Conservation (phyloP, 2,888 invertebrate genomes). For the Noctuana brunneofusca region DNA sequence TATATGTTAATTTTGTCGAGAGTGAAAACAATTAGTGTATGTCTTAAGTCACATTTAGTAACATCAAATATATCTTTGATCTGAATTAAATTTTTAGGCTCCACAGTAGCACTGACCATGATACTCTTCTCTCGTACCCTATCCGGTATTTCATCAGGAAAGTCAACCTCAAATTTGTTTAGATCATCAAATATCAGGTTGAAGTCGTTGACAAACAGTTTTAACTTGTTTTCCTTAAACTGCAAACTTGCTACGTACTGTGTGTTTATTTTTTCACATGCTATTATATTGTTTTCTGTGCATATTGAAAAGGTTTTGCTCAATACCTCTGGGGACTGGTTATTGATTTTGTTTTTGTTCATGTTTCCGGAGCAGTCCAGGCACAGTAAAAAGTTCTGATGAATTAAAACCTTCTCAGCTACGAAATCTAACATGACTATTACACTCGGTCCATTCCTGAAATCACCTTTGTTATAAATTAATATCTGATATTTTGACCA, state of each 20-base stretch:
- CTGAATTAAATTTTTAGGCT: neutral
- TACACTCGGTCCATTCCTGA: conserved; percentile 38
- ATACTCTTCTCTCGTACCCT: neutral
- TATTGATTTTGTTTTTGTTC: conserved; percentile 42
- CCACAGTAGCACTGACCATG: neutral
- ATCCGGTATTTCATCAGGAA: neutral
- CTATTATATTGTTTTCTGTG: neutral
- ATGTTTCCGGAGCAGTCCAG: conserved; percentile 58
- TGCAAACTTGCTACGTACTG: conserved; percentile 10
- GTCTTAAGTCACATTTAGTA: neutral
- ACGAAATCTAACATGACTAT: conserved; percentile 59
- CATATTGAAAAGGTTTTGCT: neutral
- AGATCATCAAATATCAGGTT: neutral
- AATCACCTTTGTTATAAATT: conserved; percentile 55
- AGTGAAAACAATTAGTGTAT: conserved; percentile 27
- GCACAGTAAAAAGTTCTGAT: conserved; percentile 58
- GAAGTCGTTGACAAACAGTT: conserved; percentile 4
- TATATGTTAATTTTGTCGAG: conserved; percentile 56
- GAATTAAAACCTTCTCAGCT: conserved; percentile 50
- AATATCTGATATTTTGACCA: conserved; percentile 76
- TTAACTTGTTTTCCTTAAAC: neutral
- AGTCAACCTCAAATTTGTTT: neutral
- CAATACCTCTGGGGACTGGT: neutral
- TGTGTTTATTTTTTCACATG: conserved; percentile 7
- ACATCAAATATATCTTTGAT: conserved; percentile 32